phyloP scores from a whole-genome alignment of 2,797 vertebrate genomes.

The Pempheris klunzingeri region DNA sequence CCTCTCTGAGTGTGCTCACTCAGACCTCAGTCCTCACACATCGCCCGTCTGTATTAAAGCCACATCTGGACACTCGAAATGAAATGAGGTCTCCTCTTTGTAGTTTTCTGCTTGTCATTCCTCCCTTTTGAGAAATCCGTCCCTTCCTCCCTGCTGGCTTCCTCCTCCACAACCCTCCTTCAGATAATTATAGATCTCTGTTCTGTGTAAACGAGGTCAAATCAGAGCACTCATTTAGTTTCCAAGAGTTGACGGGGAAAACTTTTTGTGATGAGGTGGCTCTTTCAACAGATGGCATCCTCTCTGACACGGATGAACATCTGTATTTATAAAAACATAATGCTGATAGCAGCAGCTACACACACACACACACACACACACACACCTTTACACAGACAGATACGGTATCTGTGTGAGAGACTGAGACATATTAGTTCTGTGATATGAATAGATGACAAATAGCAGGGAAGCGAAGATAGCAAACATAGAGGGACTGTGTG shows the following conservation, averaged over 20 bases:
- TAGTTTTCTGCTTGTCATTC: constrained; percentile 75
- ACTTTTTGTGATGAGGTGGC: constrained; percentile 66
- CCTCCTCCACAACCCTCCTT: constrained; percentile 63
- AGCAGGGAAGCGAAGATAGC: constrained; percentile 48
- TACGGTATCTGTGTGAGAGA: constrained; percentile 32
- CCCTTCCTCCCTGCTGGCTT: constrained; percentile 65
- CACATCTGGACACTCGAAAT: constrained; percentile 48
- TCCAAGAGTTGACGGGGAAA: constrained; percentile 60
- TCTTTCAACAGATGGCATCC: constrained; percentile 57
- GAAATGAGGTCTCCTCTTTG: constrained; percentile 71
- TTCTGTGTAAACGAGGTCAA: constrained; percentile 82
- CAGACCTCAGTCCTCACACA: background rate
- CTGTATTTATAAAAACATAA: constrained; percentile 27
- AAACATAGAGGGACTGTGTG: constrained; percentile 63
- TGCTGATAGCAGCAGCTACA: constrained; percentile 24
- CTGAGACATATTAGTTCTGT: constrained; percentile 22
- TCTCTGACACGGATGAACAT: constrained; percentile 19
- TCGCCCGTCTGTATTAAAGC: constrained; percentile 2
- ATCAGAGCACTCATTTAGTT: constrained; percentile 74
- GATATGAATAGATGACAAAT: constrained; percentile 58
- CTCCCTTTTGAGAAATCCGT: constrained; percentile 74
- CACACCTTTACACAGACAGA: constrained; percentile 5
- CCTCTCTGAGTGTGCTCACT: background rate
- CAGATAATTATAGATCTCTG: constrained; percentile 82
- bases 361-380: constrained; percentile 15